Evolutionary conservation across 2,888 invertebrate species (phyloP).

Genomic region (Antitype chi): DNA sequence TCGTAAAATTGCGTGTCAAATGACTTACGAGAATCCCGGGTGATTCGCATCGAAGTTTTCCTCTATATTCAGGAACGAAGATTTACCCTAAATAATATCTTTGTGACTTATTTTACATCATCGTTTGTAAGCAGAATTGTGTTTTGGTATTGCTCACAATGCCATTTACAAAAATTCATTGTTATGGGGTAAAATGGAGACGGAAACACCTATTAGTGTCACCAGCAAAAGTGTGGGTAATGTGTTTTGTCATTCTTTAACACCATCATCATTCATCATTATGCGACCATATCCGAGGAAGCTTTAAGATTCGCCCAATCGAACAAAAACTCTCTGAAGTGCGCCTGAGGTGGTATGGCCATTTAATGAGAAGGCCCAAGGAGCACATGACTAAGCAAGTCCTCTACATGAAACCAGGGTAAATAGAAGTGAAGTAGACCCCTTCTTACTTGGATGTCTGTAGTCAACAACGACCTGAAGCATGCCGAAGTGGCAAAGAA

Average conservation of each 20-base stretch:
- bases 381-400: too few relatives aligned
- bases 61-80: slow-evolving; percentile 34
- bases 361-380: too few relatives aligned
- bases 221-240: neutral
- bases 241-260: neutral
- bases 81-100: slow-evolving; percentile 39
- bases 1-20: slow-evolving; percentile 83
- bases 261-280: neutral
- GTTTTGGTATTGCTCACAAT: slow-evolving; percentile 24
- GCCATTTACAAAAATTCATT: slow-evolving; percentile 10
- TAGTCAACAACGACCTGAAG: too few relatives aligned
- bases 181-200: neutral
- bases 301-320: too few relatives aligned
- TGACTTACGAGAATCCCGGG: slow-evolving; percentile 75
- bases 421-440: too few relatives aligned
- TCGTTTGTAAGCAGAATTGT: slow-evolving; percentile 39
- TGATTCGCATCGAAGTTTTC: slow-evolving; percentile 62
- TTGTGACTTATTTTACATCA: slow-evolving; percentile 42
- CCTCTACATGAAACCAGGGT: too few relatives aligned
- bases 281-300: too few relatives aligned
- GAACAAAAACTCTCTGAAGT: too few relatives aligned
- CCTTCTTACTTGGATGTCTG: too few relatives aligned
- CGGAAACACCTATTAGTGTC: neutral
- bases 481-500: too few relatives aligned
- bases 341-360: too few relatives aligned